A percentile compares a stretch with the other conserved stretches of the same genome.
Conservation (phyloP, 2,888 invertebrate species). For the Leptinotarsa rubiginosa region DNA sequence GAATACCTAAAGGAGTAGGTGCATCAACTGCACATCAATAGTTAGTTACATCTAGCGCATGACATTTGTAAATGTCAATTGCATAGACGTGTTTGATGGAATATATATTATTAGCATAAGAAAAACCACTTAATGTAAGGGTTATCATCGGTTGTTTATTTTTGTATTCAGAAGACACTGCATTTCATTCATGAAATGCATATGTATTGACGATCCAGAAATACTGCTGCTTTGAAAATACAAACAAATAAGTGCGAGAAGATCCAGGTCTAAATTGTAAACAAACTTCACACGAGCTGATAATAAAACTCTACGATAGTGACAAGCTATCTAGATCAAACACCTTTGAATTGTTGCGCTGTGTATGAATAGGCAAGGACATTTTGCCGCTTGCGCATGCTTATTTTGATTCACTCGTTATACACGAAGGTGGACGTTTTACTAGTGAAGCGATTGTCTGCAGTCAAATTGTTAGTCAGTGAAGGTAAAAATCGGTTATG, state of each 20-base stretch:
- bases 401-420: slow-evolving; percentile 47
- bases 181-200: slow-evolving; percentile 20
- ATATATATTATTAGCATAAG: neutral
- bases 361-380: slow-evolving; percentile 49
- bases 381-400: slow-evolving; percentile 56
- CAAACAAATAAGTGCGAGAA: slow-evolving; percentile 5
- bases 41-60: too few species aligned
- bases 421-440: slow-evolving; percentile 55
- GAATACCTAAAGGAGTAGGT: too few species aligned
- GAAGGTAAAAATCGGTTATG: slow-evolving; percentile 56
- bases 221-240: slow-evolving; percentile 2
- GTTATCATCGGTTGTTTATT: slow-evolving; percentile 12
- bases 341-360: slow-evolving; percentile 52
- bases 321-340: slow-evolving; percentile 30
- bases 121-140: slow-evolving; percentile 9
- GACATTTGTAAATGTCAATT: too few species aligned
- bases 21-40: too few species aligned
- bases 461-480: slow-evolving; percentile 52
- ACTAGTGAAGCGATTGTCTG: slow-evolving; percentile 53
- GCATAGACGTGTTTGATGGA: too few species aligned
- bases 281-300: slow-evolving; percentile 6
- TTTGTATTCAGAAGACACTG: slow-evolving; percentile 14
- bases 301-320: slow-evolving; percentile 17
- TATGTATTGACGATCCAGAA: neutral
- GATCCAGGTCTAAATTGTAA: slow-evolving; percentile 1